These are phyloP conservation scores for Nanorana parkeri DNA, from an alignment of 2,113 vertebrate genomes.

Conservation along the genomic window DNA sequence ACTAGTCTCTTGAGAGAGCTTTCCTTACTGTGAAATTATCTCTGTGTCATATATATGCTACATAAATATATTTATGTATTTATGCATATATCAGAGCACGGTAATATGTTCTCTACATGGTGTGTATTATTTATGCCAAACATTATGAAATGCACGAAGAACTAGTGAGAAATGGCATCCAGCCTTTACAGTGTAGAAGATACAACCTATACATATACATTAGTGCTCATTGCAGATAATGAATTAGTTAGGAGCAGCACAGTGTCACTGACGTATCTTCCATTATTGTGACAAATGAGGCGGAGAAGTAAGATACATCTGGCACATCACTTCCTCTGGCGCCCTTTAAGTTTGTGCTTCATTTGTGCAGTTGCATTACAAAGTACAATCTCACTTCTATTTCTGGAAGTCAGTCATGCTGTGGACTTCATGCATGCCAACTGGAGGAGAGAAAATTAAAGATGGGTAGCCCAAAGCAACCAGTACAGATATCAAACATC, in stretches of 20 bases:
- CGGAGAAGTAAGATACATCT: constrained; percentile 34
- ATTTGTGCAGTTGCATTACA: constrained; percentile 13
- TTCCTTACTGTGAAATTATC: neutral
- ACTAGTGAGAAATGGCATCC: constrained; percentile 10
- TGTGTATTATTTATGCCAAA: constrained; percentile 20
- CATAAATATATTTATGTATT: constrained; percentile 9
- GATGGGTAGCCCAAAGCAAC: no score
- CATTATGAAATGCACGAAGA: neutral
- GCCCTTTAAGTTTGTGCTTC: constrained; percentile 43
- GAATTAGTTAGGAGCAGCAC: constrained; percentile 19
- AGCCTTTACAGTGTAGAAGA: neutral
- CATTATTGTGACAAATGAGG: constrained; percentile 39
- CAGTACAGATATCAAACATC: no score
- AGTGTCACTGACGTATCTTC: constrained; percentile 18
- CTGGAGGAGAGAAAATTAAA: no score
- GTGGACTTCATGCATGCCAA: neutral
- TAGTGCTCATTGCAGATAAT: constrained; percentile 41
- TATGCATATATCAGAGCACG: neutral
- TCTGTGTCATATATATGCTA: neutral
- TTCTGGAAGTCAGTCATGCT: neutral
- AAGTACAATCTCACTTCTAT: neutral
- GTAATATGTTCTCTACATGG: constrained; percentile 2
- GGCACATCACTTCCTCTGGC: neutral
- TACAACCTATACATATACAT: constrained; percentile 26
- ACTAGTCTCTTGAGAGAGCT: neutral